Evolutionary conservation across 2,888 invertebrate genomes (phyloP).

Genomic region (Leptinotarsa haldemani): DNA sequence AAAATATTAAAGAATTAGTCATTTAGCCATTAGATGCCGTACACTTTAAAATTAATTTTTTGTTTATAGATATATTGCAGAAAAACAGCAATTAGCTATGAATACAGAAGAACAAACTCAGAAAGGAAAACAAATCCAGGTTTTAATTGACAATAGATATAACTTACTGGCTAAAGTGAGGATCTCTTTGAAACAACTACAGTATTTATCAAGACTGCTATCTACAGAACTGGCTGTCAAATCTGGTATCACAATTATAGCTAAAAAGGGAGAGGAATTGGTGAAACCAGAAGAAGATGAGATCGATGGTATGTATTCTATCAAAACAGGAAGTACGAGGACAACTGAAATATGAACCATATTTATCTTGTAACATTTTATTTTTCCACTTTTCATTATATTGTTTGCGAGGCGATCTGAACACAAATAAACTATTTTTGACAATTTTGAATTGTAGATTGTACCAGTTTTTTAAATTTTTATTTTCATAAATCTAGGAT

Average conservation of each 20-base stretch:
- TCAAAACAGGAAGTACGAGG: neutral
- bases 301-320: constrained; percentile 48
- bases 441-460: no score
- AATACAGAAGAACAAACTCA: constrained; percentile 66
- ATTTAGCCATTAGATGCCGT: no score
- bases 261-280: neutral
- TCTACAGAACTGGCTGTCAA: constrained; percentile 23
- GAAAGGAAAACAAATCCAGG: constrained; percentile 63
- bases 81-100: constrained; percentile 66
- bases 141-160: constrained; percentile 67
- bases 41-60: neutral
- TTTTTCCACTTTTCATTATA: no score
- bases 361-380: no score
- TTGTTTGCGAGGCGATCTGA: no score
- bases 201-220: constrained; percentile 63
- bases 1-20: no score
- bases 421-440: no score
- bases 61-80: constrained; percentile 66
- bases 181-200: constrained; percentile 71
- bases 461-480: no score
- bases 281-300: constrained; percentile 50
- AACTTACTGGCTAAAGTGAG: constrained; percentile 71
- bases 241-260: constrained; percentile 21
- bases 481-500: no score
- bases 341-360: no score